Conservation (phyloP, 2,113 vertebrate genomes). For the Solenodon paradoxus region DNA sequence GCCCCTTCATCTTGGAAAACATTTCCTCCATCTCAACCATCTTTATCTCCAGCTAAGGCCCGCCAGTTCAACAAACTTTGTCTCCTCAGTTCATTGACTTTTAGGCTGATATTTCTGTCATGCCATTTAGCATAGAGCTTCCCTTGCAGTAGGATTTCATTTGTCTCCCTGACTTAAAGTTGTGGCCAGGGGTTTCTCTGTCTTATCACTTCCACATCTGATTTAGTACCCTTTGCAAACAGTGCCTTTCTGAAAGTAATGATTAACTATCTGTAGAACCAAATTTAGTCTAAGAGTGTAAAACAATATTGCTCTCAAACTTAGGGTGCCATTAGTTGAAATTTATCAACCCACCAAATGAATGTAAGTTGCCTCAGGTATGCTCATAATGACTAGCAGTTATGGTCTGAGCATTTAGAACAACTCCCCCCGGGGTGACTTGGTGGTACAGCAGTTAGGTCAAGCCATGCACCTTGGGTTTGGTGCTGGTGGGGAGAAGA, state of each 20-base stretch:
- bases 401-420: background rate
- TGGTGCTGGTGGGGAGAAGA: no score
- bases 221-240: background rate
- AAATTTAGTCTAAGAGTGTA: background rate
- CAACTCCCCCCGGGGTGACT: background rate
- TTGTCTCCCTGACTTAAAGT: background rate
- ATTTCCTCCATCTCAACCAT: background rate
- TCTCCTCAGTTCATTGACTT: background rate
- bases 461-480: no score
- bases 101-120: background rate
- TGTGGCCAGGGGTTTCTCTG: background rate
- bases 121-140: background rate
- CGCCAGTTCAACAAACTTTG: background rate
- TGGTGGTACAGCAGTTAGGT: no score
- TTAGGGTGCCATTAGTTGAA: background rate
- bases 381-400: background rate
- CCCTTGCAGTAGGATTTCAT: background rate
- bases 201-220: background rate
- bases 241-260: background rate
- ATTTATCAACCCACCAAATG: background rate
- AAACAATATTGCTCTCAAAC: background rate
- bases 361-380: background rate
- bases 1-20: background rate
- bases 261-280: background rate
- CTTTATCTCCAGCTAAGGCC: background rate